phyloP scores from a whole-genome alignment of 2,888 invertebrate species.

The Phortica magna region DNA sequence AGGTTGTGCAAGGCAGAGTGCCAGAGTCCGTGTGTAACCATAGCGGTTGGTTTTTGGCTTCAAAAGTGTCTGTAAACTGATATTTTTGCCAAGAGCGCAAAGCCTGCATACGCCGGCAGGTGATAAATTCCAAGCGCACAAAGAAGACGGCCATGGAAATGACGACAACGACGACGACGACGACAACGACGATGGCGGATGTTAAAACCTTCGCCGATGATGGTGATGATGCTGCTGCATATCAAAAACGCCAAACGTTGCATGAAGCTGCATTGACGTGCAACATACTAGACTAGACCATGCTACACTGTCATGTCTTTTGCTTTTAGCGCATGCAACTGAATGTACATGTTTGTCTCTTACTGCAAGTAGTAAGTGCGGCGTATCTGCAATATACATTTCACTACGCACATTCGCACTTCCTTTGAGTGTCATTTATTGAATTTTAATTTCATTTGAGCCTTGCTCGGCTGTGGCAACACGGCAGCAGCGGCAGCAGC shows the following conservation, averaged over 20 bases:
- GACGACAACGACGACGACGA: conserved; percentile 21
- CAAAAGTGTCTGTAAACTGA: conserved; percentile 33
- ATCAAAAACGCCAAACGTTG: conserved; percentile 19
- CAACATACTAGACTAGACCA: too few relatives aligned
- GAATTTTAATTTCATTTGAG: conserved; percentile 65
- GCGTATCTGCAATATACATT: conserved; percentile 31
- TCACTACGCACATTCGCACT: conserved; percentile 40
- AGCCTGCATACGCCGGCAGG: conserved; percentile 48
- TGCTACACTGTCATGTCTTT: background rate
- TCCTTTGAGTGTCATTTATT: conserved; percentile 62
- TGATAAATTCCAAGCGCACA: conserved; percentile 61
- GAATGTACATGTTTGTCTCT: conserved; percentile 38
- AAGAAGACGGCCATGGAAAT: background rate
- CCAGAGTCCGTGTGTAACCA: conserved; percentile 27
- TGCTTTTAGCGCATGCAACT: conserved; percentile 16
- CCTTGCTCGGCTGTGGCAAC: background rate
- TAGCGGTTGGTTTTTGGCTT: conserved; percentile 35
- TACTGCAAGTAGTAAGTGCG: conserved; percentile 26
- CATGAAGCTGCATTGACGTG: background rate
- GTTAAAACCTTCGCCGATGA: conserved; percentile 41
- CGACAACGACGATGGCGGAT: conserved; percentile 1
- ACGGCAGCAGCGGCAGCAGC: conserved; percentile 38
- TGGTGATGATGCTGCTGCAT: conserved; percentile 21
- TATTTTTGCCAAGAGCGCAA: conserved; percentile 34
- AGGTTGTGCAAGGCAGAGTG: conserved; percentile 1